Percentiles rank a stretch among this genome's conserved stretches.
Evolutionary conservation across 2,888 invertebrate species (phyloP).

Genomic region (Drosophila antonietae): DNA sequence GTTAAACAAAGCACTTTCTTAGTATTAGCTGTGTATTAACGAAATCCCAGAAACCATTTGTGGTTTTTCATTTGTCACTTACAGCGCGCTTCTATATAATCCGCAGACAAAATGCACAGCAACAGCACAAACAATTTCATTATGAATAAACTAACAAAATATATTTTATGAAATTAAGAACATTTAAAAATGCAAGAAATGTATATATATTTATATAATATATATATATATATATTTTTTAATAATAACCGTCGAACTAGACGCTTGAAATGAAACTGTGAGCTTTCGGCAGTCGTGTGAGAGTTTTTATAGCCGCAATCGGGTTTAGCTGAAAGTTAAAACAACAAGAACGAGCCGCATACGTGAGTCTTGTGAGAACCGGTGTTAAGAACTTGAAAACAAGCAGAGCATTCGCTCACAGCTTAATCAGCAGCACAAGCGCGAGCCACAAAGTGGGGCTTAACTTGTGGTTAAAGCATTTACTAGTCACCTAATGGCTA

Average conservation of each 20-base stretch:
- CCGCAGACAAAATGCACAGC: conserved; percentile 39
- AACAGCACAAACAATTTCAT: conserved; percentile 42
- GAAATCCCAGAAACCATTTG: conserved; percentile 23
- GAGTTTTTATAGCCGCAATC: conserved; percentile 53
- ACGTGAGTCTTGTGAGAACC: conserved; percentile 33
- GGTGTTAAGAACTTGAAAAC: conserved; percentile 29
- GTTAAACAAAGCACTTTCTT: conserved; percentile 8
- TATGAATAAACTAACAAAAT: not conserved
- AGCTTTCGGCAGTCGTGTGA: conserved; percentile 3
- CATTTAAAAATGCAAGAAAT: not conserved
- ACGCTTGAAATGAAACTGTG: conserved; percentile 47
- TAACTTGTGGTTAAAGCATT: conserved; percentile 51
- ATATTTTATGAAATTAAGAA: not conserved
- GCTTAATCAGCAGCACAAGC: conserved; percentile 27
- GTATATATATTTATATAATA: not conserved
- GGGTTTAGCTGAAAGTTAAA: conserved; percentile 25
- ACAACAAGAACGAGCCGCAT: conserved; percentile 28
- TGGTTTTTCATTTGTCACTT: conserved; percentile 43
- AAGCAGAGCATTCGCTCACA: conserved; percentile 9
- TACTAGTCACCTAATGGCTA: conserved; percentile 7
- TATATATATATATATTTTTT: not conserved
- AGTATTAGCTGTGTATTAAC: not conserved
- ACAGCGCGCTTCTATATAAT: conserved; percentile 52
- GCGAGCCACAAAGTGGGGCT: conserved; percentile 21
- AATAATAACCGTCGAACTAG: not conserved